Percentiles rank a stretch among this genome's conserved stretches.
phyloP scores from a whole-genome alignment of 2,888 invertebrate species.

The Hypercompe scribonia region DNA sequence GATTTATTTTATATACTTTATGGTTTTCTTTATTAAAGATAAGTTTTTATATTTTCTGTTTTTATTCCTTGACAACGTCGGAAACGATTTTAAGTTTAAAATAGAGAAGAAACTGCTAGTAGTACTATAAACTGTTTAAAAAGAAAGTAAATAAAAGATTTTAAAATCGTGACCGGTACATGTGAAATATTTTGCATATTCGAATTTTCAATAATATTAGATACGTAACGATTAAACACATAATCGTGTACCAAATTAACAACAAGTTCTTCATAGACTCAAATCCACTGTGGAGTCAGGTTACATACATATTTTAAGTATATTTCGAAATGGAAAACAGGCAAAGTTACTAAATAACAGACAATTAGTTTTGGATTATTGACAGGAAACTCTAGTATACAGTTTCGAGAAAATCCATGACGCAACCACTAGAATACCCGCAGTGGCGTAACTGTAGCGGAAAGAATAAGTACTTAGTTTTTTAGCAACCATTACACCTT shows the following conservation, averaged over 20 bases:
- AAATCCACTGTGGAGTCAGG: background rate
- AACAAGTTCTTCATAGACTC: background rate
- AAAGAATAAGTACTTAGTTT: no score
- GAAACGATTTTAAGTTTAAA: background rate
- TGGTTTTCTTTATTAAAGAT: background rate
- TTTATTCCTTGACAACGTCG: background rate
- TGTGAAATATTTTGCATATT: background rate
- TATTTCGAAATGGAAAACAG: no score
- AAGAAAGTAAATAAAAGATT: background rate
- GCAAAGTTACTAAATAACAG: no score
- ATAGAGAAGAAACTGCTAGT: background rate
- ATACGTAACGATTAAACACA: background rate
- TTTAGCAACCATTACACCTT: no score
- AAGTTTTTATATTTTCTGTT: background rate
- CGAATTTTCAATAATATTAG: background rate
- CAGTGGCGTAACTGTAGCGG: no score
- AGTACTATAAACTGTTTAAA: background rate
- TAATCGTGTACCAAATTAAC: background rate
- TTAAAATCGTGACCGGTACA: no score
- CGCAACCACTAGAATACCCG: no score
- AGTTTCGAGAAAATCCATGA: no score
- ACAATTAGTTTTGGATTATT: no score
- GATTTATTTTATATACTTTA: background rate
- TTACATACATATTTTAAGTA: no score
- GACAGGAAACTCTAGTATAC: no score